Percentiles rank a stretch among this genome's conserved stretches.
phyloP scores from a whole-genome alignment of 2,888 invertebrate genomes.

The Ligdia adustata region DNA sequence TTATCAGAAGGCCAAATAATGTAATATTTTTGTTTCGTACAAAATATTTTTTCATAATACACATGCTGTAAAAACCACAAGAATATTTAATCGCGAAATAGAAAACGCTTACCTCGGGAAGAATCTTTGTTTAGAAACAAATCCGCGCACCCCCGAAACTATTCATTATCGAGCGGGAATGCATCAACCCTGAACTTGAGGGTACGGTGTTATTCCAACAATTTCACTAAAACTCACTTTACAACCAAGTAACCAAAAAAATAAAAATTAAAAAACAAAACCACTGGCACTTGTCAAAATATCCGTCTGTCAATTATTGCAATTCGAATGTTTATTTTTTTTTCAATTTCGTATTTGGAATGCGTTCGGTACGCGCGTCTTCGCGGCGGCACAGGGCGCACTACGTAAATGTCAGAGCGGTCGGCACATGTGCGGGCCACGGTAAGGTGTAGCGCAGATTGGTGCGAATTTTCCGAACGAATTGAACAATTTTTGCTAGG shows the following conservation, averaged over 20 bases:
- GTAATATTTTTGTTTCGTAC: too few species aligned
- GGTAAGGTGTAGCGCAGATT: slow-evolving; percentile 56
- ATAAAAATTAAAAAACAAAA: slow-evolving; percentile 44
- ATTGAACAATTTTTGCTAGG: slow-evolving; percentile 13
- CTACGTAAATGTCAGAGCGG: slow-evolving; percentile 81
- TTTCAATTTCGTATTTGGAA: slow-evolving; percentile 47
- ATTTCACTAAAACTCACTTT: slow-evolving; percentile 56
- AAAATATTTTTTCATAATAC: too few species aligned
- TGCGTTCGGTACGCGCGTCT: slow-evolving; percentile 59
- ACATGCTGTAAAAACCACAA: not conserved
- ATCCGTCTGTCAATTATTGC: slow-evolving; percentile 45
- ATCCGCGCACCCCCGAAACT: slow-evolving; percentile 46
- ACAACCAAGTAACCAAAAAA: slow-evolving; percentile 44
- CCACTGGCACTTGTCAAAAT: slow-evolving; percentile 49
- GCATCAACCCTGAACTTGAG: slow-evolving; percentile 82
- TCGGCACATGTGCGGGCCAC: slow-evolving; percentile 79
- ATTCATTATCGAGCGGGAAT: slow-evolving; percentile 77
- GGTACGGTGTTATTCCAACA: slow-evolving; percentile 68
- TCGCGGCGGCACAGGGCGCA: slow-evolving; percentile 73
- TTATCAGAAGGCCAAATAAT: too few species aligned
- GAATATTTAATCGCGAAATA: too few species aligned
- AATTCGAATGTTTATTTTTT: slow-evolving; percentile 40
- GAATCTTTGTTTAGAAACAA: slow-evolving; percentile 36
- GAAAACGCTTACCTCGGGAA: slow-evolving; percentile 30
- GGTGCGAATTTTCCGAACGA: slow-evolving; percentile 50